Conservation (phyloP, 2,888 invertebrate genomes). For the Dynastes hyllus region DNA sequence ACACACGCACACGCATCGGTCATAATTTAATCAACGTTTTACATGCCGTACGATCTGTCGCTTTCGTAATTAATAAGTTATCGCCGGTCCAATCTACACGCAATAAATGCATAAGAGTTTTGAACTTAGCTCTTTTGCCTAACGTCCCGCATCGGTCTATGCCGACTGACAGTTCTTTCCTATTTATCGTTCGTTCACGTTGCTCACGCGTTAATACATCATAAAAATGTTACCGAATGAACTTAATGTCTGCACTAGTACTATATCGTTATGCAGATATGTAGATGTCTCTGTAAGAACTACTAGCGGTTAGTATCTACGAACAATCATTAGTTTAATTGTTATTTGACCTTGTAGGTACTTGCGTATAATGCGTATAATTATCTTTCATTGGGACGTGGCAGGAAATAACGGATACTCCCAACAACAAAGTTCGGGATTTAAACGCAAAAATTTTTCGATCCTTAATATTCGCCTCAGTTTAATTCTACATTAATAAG, state of each 20-base stretch:
- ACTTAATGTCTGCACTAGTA: slow-evolving; percentile 8
- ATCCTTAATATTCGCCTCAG: too few species aligned
- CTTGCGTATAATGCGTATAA: too few species aligned
- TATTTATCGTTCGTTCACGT: slow-evolving; percentile 40
- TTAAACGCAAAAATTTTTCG: too few species aligned
- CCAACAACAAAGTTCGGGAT: too few species aligned
- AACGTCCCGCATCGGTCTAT: not conserved
- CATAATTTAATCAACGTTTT: slow-evolving; percentile 48
- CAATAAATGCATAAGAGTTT: slow-evolving; percentile 43
- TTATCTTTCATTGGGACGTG: too few species aligned
- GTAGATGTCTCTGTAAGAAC: too few species aligned
- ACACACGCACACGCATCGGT: slow-evolving; percentile 36
- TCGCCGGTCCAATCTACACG: slow-evolving; percentile 38
- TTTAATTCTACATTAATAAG: too few species aligned
- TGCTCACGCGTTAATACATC: slow-evolving; percentile 39
- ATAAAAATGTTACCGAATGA: slow-evolving; percentile 35
- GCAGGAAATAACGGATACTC: too few species aligned
- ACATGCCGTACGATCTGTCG: slow-evolving; percentile 40
- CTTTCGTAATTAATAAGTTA: slow-evolving; percentile 49
- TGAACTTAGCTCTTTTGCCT: slow-evolving; percentile 17
- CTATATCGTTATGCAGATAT: too few species aligned
- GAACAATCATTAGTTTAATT: too few species aligned
- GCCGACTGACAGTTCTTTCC: slow-evolving; percentile 34
- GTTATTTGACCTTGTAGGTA: too few species aligned
- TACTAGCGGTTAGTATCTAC: too few species aligned